Evolutionary conservation across 2,888 invertebrate species (phyloP).

Genomic region (Drosophila pseudotalamancana): DNA sequence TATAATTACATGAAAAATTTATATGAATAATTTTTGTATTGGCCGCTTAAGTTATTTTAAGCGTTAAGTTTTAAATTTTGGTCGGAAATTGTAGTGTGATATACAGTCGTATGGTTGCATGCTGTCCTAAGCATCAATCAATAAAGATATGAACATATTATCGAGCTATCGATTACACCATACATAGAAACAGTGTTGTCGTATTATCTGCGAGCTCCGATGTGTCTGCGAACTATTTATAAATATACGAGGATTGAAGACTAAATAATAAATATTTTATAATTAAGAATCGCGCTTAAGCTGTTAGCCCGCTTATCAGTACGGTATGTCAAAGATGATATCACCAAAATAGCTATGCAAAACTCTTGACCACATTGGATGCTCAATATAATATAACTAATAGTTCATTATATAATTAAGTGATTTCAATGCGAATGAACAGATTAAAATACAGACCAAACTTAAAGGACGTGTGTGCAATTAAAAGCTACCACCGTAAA

Average conservation of each 20-base stretch:
- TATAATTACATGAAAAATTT: not conserved
- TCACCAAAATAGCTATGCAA: conserved; percentile 23
- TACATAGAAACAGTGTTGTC: conserved; percentile 34
- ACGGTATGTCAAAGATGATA: not conserved
- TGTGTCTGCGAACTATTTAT: conserved; percentile 34
- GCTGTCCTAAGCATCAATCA: not conserved
- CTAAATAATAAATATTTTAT: conserved; percentile 11
- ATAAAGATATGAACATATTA: not conserved
- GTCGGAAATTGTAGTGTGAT: not conserved
- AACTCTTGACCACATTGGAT: conserved; percentile 30
- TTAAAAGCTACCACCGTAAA: conserved; percentile 32
- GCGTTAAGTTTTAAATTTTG: not conserved
- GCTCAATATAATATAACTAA: conserved; percentile 27
- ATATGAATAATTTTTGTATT: not conserved
- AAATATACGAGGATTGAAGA: conserved; percentile 12
- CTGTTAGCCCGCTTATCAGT: not conserved
- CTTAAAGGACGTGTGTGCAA: conserved; percentile 29
- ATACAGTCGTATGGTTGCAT: conserved; percentile 9
- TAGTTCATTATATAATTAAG: conserved; percentile 63
- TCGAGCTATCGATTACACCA: conserved; percentile 31
- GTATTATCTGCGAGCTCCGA: conserved; percentile 4
- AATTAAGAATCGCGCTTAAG: not conserved
- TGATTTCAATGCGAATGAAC: conserved; percentile 56
- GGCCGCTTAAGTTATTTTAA: not conserved
- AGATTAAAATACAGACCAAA: conserved; percentile 57